Evolutionary conservation across 1,140 invertebrate species (phyloP).

Genomic region (Saccostrea cuccullata): DNA sequence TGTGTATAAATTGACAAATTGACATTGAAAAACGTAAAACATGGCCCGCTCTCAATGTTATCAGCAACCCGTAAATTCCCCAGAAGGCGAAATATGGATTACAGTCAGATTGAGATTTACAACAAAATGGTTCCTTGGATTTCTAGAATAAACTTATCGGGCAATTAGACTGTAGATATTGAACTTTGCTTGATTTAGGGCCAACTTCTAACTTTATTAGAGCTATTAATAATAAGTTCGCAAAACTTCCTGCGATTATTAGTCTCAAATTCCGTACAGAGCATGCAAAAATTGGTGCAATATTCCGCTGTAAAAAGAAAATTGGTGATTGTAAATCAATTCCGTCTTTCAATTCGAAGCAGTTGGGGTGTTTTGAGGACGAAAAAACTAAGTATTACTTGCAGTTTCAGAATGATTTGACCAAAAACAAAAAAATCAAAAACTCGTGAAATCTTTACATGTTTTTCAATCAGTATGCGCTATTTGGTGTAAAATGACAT

Average conservation of each 20-base stretch:
- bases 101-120: neutral
- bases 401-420: no score
- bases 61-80: slow-evolving; percentile 16
- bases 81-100: neutral
- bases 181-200: slow-evolving; percentile 20
- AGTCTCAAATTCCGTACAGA: neutral
- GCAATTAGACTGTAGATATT: slow-evolving; percentile 7
- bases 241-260: neutral
- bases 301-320: neutral
- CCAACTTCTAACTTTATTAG: slow-evolving; percentile 3
- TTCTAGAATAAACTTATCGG: neutral
- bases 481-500: no score
- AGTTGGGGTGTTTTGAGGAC: no score
- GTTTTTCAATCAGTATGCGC: no score
- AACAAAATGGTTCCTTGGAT: slow-evolving; percentile 30
- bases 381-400: no score
- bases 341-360: neutral
- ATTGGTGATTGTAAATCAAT: slow-evolving; percentile 14
- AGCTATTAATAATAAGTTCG: neutral
- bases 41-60: slow-evolving; percentile 5
- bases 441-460: no score
- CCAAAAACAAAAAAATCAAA: no score
- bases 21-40: neutral
- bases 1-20: slow-evolving; percentile 29
- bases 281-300: neutral